phyloP scores from a whole-genome alignment of 2,113 vertebrate species.

The Hyperoodon ampullatus region DNA sequence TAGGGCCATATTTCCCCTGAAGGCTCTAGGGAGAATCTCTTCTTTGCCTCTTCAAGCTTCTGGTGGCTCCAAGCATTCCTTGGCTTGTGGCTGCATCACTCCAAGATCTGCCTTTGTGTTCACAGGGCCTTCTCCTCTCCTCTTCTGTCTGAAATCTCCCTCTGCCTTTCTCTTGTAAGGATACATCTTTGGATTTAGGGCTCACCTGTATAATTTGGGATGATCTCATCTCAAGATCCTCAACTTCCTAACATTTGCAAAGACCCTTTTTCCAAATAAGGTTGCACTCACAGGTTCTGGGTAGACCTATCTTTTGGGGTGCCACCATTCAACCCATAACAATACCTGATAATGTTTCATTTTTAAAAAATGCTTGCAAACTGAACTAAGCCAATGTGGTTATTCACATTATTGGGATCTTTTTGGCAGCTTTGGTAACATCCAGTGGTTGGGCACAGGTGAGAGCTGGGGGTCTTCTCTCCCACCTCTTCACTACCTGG shows the following conservation, averaged over 20 bases:
- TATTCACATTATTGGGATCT: neutral
- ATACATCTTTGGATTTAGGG: neutral
- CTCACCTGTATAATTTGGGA: neutral
- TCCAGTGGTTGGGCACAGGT: neutral
- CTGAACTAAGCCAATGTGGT: neutral
- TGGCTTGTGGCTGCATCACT: neutral
- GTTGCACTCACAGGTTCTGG: neutral
- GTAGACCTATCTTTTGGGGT: neutral
- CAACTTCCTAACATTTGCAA: neutral
- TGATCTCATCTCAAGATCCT: neutral
- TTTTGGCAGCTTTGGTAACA: neutral
- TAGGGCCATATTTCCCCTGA: neutral
- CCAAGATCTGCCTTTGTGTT: neutral
- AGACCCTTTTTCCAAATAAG: neutral
- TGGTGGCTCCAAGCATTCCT: neutral
- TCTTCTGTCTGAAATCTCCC: neutral
- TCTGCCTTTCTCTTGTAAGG: neutral
- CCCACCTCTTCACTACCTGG: neutral
- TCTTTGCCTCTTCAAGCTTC: neutral
- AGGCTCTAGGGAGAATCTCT: too few relatives aligned
- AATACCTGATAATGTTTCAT: neutral
- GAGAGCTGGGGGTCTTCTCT: neutral
- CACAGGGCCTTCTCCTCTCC: neutral
- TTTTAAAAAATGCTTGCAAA: neutral
- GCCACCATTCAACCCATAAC: neutral